Base-by-base conservation (phyloP, 2,888 invertebrate species). In the Amphipoea oculea region DNA sequence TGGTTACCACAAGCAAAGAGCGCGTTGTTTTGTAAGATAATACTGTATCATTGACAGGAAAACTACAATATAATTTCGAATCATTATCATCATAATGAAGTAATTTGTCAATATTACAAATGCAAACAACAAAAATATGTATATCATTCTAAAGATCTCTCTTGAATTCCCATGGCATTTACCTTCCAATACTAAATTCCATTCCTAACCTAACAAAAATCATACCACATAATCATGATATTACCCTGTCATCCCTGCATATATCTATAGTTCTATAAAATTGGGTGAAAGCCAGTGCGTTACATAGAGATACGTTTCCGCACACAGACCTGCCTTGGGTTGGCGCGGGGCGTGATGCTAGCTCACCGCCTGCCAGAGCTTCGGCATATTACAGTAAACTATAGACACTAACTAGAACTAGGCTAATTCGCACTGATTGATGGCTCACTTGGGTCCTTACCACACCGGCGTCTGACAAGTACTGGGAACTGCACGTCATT, bases 291-390 rank as follows among this genome's bases (percentile, higher is more conserved):
- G 40, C 71, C 71, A 71, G 90, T 81, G 88, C 82, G 88, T 79
- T 88, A 89, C 84, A 89, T 92, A 89, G 89, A 91, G 91, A 91
- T 86, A 88, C 90, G 92, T 95, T 95, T 95, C 92, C 94, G 94
- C 92, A 95, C 95, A 95, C 96, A 96, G 96, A 96, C 96, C 92
- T 96, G 94, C 94, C 95, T 89, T 96, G 96, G 96, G 94, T 95
- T 90, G 96, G 96, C 93, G 96, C 95, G 93, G 93, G 95, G 91
- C 96, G 96, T 92, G 95, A 95, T 86, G 95, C 95, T 93, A 94
- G 94, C 94, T 95, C 96, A 90, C 95, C 95, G 89, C 94, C 95
- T 89, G 91, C 94, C 94, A 92, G 96, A 93, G 92, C 95, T 91
- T 89, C 95, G 85, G 91, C 95, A 88, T 94, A 95, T 94, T 95